These are phyloP conservation scores for Enteromius treurensis DNA, from an alignment of 2,797 vertebrate species.

Conservation along the genomic window DNA sequence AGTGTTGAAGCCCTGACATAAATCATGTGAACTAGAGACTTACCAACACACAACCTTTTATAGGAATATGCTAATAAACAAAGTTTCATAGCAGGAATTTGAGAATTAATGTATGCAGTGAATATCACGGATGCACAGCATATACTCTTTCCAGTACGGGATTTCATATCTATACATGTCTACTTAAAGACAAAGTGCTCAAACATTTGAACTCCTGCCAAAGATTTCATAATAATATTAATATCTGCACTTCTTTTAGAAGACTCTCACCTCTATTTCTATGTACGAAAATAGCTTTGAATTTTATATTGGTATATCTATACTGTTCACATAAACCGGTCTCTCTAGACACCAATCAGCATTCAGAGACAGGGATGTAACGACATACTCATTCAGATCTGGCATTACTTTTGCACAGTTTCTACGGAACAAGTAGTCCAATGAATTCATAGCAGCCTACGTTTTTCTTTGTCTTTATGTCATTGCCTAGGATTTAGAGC, in stretches of 20 bases:
- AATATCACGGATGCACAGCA: constrained; percentile 27
- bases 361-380: constrained; percentile 21
- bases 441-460: constrained; percentile 68
- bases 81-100: neutral
- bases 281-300: constrained; percentile 54
- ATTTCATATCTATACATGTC: constrained; percentile 38
- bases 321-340: constrained; percentile 28
- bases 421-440: neutral
- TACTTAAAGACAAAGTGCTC: constrained; percentile 47
- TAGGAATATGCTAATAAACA: neutral
- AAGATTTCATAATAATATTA: constrained; percentile 35
- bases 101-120: neutral
- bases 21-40: constrained; percentile 28
- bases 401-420: constrained; percentile 11
- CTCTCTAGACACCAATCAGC: constrained; percentile 16
- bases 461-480: constrained; percentile 54
- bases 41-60: neutral
- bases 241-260: constrained; percentile 48
- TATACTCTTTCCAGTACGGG: constrained; percentile 27
- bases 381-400: neutral
- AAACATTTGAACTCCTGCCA: constrained; percentile 27
- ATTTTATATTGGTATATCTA: constrained; percentile 35
- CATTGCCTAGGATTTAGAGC: constrained; percentile 35
- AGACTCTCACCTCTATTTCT: constrained; percentile 30
- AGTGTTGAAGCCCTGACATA: neutral